A percentile compares a stretch with the other conserved stretches of the same genome.
phyloP scores from a whole-genome alignment of 2,888 invertebrate species.

The Eupithecia vulgata region DNA sequence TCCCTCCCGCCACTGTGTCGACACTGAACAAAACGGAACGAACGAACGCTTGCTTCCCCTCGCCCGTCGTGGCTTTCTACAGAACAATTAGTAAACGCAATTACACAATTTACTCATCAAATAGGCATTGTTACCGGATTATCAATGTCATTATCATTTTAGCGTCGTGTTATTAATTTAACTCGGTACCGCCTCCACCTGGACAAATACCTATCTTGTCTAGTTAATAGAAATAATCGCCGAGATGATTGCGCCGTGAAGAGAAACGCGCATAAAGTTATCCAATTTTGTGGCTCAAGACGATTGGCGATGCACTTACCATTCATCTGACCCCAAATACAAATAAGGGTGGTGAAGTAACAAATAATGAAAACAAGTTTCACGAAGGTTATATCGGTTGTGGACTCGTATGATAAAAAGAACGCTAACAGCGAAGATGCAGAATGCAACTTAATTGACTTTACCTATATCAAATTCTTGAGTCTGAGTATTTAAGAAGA shows the following conservation, averaged over 20 bases:
- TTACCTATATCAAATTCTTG: not conserved
- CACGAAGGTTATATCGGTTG: not conserved
- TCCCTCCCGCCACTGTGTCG: slow-evolving; percentile 54
- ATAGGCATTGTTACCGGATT: slow-evolving; percentile 47
- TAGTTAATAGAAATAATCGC: not conserved
- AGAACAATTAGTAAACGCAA: slow-evolving; percentile 61
- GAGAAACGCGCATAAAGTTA: not conserved
- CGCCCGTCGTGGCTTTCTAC: slow-evolving; percentile 61
- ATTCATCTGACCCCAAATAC: not conserved
- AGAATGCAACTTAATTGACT: not conserved
- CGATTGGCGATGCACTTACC: not conserved
- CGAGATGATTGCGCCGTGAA: not conserved
- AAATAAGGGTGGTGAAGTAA: not conserved
- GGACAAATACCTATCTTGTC: not conserved
- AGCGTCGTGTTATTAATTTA: slow-evolving; percentile 3
- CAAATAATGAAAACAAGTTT: not conserved
- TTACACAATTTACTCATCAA: slow-evolving; percentile 64
- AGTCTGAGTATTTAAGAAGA: not conserved
- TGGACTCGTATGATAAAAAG: not conserved
- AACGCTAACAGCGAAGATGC: not conserved
- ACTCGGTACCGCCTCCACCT: not conserved
- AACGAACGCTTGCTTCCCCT: slow-evolving; percentile 38
- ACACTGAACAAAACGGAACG: slow-evolving; percentile 55
- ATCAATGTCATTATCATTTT: slow-evolving; percentile 35
- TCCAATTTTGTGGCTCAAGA: not conserved